Percentiles rank a stretch among this genome's conserved stretches.
phyloP scores from a whole-genome alignment of 2,113 vertebrate species.

The Rhadina sibilatrix region DNA sequence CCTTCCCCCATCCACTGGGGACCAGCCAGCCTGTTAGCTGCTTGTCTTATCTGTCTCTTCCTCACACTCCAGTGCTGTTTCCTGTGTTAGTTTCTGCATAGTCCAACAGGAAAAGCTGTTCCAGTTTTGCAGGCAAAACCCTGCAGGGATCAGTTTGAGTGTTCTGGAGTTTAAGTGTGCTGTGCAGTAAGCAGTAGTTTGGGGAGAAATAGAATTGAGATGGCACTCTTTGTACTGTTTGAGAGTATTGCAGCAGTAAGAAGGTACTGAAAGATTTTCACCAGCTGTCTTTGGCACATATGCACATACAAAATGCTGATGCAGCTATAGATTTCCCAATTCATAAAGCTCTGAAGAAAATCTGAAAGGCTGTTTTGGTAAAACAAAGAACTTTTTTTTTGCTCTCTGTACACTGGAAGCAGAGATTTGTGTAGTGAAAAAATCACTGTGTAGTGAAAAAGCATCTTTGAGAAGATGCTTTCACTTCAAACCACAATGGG shows the following conservation, averaged over 20 bases:
- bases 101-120: constrained; percentile 4
- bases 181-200: neutral
- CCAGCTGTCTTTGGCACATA: neutral
- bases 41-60: constrained; percentile 4
- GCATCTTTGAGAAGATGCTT: neutral
- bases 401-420: neutral
- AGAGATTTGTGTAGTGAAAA: neutral
- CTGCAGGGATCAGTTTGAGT: neutral
- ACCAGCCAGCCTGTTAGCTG: neutral
- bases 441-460: neutral
- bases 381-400: neutral
- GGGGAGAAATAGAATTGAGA: neutral
- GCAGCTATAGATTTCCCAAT: neutral
- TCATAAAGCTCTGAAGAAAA: neutral
- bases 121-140: neutral
- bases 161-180: neutral
- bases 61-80: neutral
- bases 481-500: neutral
- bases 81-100: constrained; percentile 7
- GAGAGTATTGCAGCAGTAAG: neutral
- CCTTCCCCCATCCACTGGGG: neutral
- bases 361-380: neutral
- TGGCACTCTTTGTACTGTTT: neutral
- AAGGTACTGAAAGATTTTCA: neutral
- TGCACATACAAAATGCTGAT: neutral